Conservation (phyloP, 64 coral and sea anemone genomes). For the Anthopleura sola region DNA sequence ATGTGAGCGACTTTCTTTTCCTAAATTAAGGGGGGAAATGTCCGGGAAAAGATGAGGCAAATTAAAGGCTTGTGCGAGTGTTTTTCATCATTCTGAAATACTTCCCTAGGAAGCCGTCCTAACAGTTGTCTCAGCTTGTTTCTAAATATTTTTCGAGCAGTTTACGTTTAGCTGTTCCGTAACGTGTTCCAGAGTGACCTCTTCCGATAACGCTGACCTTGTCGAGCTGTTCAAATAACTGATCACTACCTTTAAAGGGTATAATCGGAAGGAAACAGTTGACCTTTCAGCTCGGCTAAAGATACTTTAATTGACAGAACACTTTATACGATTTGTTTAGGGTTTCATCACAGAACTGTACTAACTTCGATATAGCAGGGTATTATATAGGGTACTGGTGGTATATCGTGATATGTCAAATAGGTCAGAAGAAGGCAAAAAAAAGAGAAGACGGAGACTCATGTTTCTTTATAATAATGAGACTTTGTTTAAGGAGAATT, state of each 20-base stretch:
- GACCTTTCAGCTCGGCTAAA: background rate
- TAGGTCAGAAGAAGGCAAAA: background rate
- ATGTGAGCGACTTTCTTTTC: too few relatives aligned
- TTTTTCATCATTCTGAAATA: too few relatives aligned
- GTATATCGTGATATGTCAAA: background rate
- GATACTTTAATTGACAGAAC: conserved; percentile 1
- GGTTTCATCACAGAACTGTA: background rate
- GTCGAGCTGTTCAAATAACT: background rate
- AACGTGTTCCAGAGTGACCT: background rate
- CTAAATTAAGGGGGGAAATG: too few relatives aligned
- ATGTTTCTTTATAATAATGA: too few relatives aligned
- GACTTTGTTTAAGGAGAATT: too few relatives aligned
- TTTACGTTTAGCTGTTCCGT: background rate
- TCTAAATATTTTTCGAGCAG: background rate
- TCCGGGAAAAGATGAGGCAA: background rate
- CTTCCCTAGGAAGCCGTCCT: background rate
- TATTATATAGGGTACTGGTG: background rate
- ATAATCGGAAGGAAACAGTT: conserved; percentile 4
- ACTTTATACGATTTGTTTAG: background rate
- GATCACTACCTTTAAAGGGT: conserved; percentile 4
- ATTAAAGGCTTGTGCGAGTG: too few relatives aligned
- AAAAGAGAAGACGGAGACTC: too few relatives aligned
- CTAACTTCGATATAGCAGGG: background rate
- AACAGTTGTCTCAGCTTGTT: background rate
- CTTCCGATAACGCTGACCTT: background rate